Conservation (phyloP, 2,797 vertebrate genomes). For the Melanotaenia parkinsoni region DNA sequence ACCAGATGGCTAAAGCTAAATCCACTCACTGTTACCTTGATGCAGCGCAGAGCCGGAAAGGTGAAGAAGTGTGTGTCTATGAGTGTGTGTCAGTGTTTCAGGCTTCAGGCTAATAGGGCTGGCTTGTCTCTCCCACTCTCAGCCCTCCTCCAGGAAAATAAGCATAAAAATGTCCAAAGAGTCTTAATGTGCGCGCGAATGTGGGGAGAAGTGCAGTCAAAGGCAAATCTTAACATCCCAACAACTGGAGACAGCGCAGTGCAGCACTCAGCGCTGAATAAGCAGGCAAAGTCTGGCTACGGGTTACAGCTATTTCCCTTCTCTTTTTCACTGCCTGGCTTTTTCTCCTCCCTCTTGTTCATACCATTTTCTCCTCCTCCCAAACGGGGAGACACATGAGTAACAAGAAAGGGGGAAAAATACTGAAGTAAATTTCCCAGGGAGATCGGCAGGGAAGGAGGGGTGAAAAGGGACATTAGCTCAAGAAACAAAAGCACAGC, state of each 20-base stretch:
- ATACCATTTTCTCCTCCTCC: slow-evolving; percentile 61
- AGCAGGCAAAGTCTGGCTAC: slow-evolving; percentile 75
- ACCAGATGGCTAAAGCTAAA: slow-evolving; percentile 65
- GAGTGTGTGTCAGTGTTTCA: slow-evolving; percentile 51
- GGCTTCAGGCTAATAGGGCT: slow-evolving; percentile 65
- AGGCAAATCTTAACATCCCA: slow-evolving; percentile 71
- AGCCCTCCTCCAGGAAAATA: slow-evolving; percentile 66
- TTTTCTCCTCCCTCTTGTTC: slow-evolving; percentile 71
- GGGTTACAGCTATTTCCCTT: slow-evolving; percentile 68
- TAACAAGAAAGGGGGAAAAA: slow-evolving; percentile 46
- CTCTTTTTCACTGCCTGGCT: slow-evolving; percentile 49
- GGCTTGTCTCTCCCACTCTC: slow-evolving; percentile 57
- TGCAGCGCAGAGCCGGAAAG: slow-evolving; percentile 58
- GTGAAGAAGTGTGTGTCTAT: slow-evolving; percentile 44
- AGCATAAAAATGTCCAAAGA: slow-evolving; percentile 73
- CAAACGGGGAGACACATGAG: slow-evolving; percentile 60
- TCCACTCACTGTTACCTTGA: slow-evolving; percentile 71
- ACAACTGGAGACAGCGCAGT: slow-evolving; percentile 72
- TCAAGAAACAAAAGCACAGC: slow-evolving; percentile 60
- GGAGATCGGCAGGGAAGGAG: slow-evolving; percentile 50
- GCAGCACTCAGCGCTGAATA: slow-evolving; percentile 67
- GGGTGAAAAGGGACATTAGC: slow-evolving; percentile 43
- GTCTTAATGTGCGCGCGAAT: slow-evolving; percentile 65
- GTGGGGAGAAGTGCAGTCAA: slow-evolving; percentile 63
- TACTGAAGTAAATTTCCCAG: slow-evolving; percentile 72